These are phyloP conservation scores for Prochilodus magdalenae DNA, from an alignment of 2,113 vertebrate species.

Conservation along the genomic window DNA sequence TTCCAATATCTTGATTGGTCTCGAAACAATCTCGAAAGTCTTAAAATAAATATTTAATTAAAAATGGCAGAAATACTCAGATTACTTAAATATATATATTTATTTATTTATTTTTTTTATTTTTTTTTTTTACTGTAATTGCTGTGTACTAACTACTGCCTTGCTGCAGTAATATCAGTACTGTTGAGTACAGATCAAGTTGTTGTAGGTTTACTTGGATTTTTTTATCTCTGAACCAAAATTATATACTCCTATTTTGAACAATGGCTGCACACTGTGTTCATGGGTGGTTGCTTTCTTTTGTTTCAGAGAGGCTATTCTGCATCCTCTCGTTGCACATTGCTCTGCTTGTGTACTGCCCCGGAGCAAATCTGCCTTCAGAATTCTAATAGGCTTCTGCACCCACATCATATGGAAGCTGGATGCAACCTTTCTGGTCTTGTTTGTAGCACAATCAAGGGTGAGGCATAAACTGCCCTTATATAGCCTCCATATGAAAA, in stretches of 20 bases:
- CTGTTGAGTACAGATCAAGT: too few relatives aligned
- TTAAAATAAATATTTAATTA: too few relatives aligned
- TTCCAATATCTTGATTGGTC: too few relatives aligned
- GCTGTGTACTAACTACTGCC: too few relatives aligned
- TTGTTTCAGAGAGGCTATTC: slow-evolving; percentile 6
- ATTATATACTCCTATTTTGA: background rate
- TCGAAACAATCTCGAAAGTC: too few relatives aligned
- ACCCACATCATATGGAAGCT: slow-evolving; percentile 49
- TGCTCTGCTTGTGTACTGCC: slow-evolving; percentile 45
- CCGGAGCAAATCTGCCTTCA: slow-evolving; percentile 47
- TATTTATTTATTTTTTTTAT: too few relatives aligned
- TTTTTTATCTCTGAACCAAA: too few relatives aligned
- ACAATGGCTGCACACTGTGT: background rate
- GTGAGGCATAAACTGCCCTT: slow-evolving; percentile 29
- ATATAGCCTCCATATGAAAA: slow-evolving; percentile 45
- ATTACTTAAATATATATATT: too few relatives aligned
- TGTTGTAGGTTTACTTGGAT: too few relatives aligned
- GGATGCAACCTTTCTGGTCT: slow-evolving; percentile 30
- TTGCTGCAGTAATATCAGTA: too few relatives aligned
- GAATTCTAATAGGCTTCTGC: slow-evolving; percentile 61
- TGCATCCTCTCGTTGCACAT: background rate
- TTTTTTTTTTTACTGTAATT: too few relatives aligned
- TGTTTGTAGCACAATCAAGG: slow-evolving; percentile 10
- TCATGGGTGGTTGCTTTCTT: slow-evolving; percentile 27
- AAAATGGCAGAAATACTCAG: too few relatives aligned